These are phyloP conservation scores for Diaprepes abbreviatus DNA, from an alignment of 2,888 invertebrate species.

Conservation along the genomic window DNA sequence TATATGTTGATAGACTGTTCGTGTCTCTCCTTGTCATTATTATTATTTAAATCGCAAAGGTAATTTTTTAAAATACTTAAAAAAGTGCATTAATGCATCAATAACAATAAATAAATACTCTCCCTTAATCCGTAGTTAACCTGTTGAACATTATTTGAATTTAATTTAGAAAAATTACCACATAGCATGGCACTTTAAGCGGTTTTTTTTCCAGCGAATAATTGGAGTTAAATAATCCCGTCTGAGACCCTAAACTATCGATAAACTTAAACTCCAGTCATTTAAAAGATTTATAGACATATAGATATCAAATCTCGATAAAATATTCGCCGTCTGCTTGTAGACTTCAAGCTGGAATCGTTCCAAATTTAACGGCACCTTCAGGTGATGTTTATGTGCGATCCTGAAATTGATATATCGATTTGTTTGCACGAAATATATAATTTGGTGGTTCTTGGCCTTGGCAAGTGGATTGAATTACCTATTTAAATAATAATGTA, in stretches of 20 bases:
- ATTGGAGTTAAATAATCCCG: background rate
- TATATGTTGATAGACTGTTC: too few species aligned
- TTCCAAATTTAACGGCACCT: slow-evolving; percentile 40
- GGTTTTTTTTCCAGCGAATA: background rate
- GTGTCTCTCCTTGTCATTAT: too few species aligned
- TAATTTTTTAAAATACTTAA: too few species aligned
- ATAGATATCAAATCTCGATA: slow-evolving; percentile 44
- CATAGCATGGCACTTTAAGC: too few species aligned
- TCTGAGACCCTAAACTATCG: background rate
- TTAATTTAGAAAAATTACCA: too few species aligned
- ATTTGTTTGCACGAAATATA: slow-evolving; percentile 31
- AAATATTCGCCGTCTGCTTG: slow-evolving; percentile 29
- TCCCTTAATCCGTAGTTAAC: too few species aligned
- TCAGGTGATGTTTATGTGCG: slow-evolving; percentile 38
- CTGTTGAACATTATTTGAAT: too few species aligned
- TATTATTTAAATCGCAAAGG: too few species aligned
- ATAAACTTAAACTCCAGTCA: slow-evolving; percentile 21
- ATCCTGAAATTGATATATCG: slow-evolving; percentile 33
- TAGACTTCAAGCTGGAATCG: slow-evolving; percentile 39
- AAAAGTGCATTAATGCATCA: too few species aligned
- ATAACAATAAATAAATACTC: too few species aligned
- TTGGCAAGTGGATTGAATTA: background rate
- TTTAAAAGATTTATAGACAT: slow-evolving; percentile 38
- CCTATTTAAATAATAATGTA: background rate
- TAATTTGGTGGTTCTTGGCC: slow-evolving; percentile 13